phyloP scores from a whole-genome alignment of 2,888 invertebrate genomes.

The Chymomyza amoena region DNA sequence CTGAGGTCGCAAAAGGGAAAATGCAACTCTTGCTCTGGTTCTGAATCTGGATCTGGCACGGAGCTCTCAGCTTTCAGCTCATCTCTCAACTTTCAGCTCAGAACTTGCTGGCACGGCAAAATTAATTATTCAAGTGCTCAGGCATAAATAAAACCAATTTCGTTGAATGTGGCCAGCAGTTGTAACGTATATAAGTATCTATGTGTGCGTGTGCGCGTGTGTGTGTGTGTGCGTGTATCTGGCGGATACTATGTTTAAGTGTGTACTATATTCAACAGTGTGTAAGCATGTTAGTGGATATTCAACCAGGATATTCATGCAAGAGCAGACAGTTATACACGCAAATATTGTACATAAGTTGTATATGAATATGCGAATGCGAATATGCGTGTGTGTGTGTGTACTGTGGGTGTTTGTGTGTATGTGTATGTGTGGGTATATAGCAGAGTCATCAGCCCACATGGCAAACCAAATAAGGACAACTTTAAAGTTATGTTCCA shows the following conservation, averaged over 20 bases:
- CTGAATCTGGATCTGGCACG: neutral
- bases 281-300: neutral
- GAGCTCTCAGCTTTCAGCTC: neutral
- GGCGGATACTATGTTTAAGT: neutral
- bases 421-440: conserved; percentile 5
- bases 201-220: neutral
- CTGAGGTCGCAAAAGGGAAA: neutral
- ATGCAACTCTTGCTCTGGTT: neutral
- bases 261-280: neutral
- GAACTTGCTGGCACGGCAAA: conserved; percentile 18
- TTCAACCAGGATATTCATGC: neutral
- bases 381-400: conserved; percentile 6
- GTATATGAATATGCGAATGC: neutral
- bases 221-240: neutral
- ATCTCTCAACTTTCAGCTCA: neutral
- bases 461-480: conserved; percentile 10
- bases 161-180: conserved; percentile 23
- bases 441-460: conserved; percentile 36
- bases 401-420: conserved; percentile 3
- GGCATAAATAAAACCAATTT: conserved; percentile 44
- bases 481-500: conserved; percentile 30
- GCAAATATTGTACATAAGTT: neutral
- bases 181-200: neutral
- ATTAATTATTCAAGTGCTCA: conserved; percentile 33
- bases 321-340: neutral